Conservation (phyloP, 2,888 invertebrate species). For the Carpatolechia fugitivella region DNA sequence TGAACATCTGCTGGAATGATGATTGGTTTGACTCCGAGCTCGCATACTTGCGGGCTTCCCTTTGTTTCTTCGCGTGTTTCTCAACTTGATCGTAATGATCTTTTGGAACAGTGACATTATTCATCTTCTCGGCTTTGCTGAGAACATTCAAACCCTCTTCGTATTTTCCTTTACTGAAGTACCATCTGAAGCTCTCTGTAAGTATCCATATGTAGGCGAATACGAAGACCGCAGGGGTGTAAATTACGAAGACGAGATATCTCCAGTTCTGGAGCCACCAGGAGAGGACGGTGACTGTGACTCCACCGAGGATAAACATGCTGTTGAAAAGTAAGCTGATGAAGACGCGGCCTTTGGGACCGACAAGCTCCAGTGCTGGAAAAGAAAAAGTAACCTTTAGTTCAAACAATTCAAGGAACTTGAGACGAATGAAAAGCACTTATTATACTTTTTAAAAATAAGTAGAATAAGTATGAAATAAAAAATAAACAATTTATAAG, state of each 20-base stretch:
- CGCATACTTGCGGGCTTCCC: slow-evolving; percentile 61
- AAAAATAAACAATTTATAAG: too few species aligned
- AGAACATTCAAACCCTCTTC: slow-evolving; percentile 83
- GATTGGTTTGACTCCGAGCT: slow-evolving; percentile 56
- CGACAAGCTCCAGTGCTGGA: slow-evolving; percentile 67
- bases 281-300: slow-evolving; percentile 61
- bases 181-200: slow-evolving; percentile 69
- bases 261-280: slow-evolving; percentile 73
- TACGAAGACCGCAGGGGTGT: slow-evolving; percentile 61
- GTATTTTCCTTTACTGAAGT: slow-evolving; percentile 81
- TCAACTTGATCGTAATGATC: slow-evolving; percentile 69
- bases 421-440: too few species aligned
- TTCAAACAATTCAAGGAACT: background rate
- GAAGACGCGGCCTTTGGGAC: slow-evolving; percentile 71
- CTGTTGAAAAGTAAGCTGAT: slow-evolving; percentile 70
- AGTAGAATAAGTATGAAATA: too few species aligned
- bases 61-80: slow-evolving; percentile 61
- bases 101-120: slow-evolving; percentile 72
- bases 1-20: slow-evolving; percentile 57
- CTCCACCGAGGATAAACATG: slow-evolving; percentile 72
- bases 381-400: slow-evolving; percentile 6
- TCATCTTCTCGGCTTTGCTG: slow-evolving; percentile 81
- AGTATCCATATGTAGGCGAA: slow-evolving; percentile 65
- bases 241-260: slow-evolving; percentile 65
- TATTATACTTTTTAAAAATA: too few species aligned